phyloP scores from a whole-genome alignment of 1,140 invertebrate species.

The Heterodera carotae region DNA sequence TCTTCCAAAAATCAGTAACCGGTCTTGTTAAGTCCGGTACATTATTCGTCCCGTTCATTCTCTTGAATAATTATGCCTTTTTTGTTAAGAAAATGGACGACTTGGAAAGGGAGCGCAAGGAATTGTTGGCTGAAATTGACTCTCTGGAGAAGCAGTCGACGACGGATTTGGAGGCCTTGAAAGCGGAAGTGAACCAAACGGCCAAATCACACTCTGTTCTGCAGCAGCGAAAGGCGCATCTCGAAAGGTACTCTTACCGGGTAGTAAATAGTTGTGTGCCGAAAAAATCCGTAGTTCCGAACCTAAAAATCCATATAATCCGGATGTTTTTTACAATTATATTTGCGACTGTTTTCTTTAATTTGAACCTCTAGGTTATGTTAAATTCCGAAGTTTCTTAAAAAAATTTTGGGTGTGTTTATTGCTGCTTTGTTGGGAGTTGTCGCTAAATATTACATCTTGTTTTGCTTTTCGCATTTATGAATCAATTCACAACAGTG shows the following conservation, averaged over 20 bases:
- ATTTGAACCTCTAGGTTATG: no score
- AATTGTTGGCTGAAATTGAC: neutral
- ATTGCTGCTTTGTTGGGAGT: constrained; percentile 7
- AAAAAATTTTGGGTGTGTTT: no score
- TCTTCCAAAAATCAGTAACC: no score
- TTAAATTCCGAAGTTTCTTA: no score
- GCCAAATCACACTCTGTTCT: neutral
- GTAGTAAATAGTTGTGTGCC: no score
- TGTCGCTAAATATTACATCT: neutral
- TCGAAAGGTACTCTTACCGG: neutral
- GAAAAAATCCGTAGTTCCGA: no score
- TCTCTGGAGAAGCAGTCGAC: neutral
- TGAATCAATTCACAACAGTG: constrained; percentile 1
- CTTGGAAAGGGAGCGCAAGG: neutral
- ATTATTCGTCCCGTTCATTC: no score
- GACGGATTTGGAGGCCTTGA: neutral
- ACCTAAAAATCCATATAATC: no score
- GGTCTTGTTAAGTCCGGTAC: no score
- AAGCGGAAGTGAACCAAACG: neutral
- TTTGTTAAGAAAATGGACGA: neutral
- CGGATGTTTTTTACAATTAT: no score
- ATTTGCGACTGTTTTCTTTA: no score
- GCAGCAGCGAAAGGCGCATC: neutral
- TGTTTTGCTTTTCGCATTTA: no score
- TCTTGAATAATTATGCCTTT: neutral